Base-by-base conservation (phyloP, 2,888 invertebrate genomes). In the Aromia moschata region DNA sequence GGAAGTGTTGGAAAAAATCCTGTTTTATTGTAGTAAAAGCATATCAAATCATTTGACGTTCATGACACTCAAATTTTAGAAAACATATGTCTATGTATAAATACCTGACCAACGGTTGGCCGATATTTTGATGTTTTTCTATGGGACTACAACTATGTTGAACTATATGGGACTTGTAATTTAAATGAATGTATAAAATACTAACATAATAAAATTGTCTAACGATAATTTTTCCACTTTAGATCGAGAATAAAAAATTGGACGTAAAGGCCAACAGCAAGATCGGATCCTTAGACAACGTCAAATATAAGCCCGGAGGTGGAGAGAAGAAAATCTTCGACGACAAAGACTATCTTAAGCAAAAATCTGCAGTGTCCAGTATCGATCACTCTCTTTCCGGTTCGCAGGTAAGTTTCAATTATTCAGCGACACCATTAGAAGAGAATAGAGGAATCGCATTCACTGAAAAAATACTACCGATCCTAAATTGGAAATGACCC, bases 281-380 rank as follows among this genome's bases (percentile, higher is more conserved):
- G 84, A 86, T 96, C 71, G 95, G 95, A 72, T 95, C 95, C 56
- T 78, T 94, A 85, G 93, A 94, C 82, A 95, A 95, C 83, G 88
- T 95, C 71, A 92, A 90, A 80, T 91, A 96, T 84, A 92, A 87
- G 83, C 94, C 96, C 57, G 93, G 94, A 72, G 96, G 96, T 63
- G 96, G 96, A 44, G 93, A 94, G 70, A 91, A 93, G 83, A 96
- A 94, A 85, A 95, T 95, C 77, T 94, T 94, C 81, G 93, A 94
- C 79, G 94, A 94, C 83, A 93, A 92, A 84, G 92, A 92, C 65
- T 94, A 94, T 84, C 86, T 94, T 80, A 92, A 91, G 83, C 93
- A 94, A 84, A 73, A 70, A 60, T 77, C 80, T n/a, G 74, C 72
- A 25, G 68, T 75, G 78, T 85, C 84, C 60, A 84, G 84, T 76